Conservation (phyloP, 2,888 invertebrate genomes). For the Tipula vernalis region DNA sequence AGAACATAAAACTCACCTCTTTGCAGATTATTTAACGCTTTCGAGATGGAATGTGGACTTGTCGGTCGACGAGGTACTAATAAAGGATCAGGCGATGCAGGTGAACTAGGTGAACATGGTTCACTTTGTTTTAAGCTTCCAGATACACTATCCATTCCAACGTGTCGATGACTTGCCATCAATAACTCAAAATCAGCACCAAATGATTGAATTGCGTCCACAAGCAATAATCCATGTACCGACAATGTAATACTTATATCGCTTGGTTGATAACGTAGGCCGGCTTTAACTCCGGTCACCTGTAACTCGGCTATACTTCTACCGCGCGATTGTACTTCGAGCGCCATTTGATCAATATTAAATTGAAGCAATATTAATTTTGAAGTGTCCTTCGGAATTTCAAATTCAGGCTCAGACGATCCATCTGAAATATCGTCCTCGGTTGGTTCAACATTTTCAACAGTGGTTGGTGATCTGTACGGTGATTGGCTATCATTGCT, state of each 20-base stretch:
- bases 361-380: constrained; percentile 72
- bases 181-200: constrained; percentile 91
- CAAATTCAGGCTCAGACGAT: constrained; percentile 12
- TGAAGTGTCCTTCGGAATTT: constrained; percentile 25
- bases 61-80: constrained; percentile 31
- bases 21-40: constrained; percentile 40
- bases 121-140: constrained; percentile 87
- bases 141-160: constrained; percentile 88
- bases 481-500: constrained; percentile 15
- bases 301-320: constrained; percentile 87
- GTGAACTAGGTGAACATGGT: constrained; percentile 78
- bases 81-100: constrained; percentile 53
- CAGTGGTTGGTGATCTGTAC: background rate
- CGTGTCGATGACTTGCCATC: constrained; percentile 88
- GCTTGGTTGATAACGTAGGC: constrained; percentile 57
- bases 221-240: constrained; percentile 83
- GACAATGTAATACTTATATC: constrained; percentile 71
- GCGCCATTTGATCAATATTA: constrained; percentile 72
- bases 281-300: constrained; percentile 74
- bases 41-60: constrained; percentile 43
- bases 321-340: constrained; percentile 76
- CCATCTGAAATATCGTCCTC: background rate
- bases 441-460: background rate
- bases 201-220: constrained; percentile 90
- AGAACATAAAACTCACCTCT: constrained; percentile 24